Base-by-base conservation (phyloP, 2,797 vertebrate species). In the Eulemur mongoz region DNA sequence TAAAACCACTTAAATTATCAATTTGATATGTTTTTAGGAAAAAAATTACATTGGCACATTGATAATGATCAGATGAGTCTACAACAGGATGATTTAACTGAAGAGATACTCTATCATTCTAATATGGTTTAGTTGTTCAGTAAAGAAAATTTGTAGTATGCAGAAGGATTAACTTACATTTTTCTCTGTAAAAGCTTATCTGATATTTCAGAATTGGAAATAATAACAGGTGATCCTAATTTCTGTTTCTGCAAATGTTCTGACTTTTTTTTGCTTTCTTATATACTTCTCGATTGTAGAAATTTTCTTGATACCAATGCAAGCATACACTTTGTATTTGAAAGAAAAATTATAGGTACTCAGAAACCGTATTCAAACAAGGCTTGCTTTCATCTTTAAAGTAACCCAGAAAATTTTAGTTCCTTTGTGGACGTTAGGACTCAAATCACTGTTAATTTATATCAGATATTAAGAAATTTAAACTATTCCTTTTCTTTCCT, bases 201-300 rank as follows among this genome's bases (percentile, higher is more conserved):
- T 93, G 54, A 45, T 89, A 84, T 84, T 90, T 95, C 45, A 95
- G 27, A 90, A 80, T 93, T 80, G 27, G 48, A 85, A 90, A n/a
- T 89, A 70, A 35, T 89, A 50, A 81, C 18, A 80, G 27, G 12
- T 72, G 65, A 80, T 90, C 35, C 48, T 80, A 81, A 85, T 90
- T 93, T 89, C 54, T 95, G 4, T 93, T 85, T 75, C 59, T 50
- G 9, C 45, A 93, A 73, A n/a, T 67, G 54, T 45, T 90, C 63
- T 78, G 48, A 76, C 32, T 80, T 90, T 72, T 73, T 80, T 95
- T 93, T 54, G 32, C 38, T 84, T 65, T 54, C 7, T 52, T 93
- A 63, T 48, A 6, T 88, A 57, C 57, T 88, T 75, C 15, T 92
- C 38, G 72, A 1, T 79, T 72, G 35, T 79, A 84, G 78, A 89